Conservation (phyloP, 2,113 vertebrate species). For the Lycaon pictus region DNA sequence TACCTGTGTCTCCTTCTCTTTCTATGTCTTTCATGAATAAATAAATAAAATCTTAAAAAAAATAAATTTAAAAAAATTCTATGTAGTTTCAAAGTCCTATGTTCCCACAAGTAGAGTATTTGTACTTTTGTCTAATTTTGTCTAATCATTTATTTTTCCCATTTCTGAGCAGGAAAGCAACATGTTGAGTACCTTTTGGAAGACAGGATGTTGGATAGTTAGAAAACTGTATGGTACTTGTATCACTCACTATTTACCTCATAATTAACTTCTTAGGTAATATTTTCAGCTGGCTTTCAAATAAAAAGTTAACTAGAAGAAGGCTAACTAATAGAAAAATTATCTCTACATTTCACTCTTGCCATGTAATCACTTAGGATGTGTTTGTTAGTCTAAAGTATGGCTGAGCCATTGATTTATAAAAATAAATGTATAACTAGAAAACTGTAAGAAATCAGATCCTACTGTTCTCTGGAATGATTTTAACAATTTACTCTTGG, state of each 20-base stretch:
- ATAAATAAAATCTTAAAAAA: too few species aligned
- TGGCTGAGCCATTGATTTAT: not conserved
- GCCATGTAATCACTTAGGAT: not conserved
- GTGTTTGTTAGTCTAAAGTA: conserved; percentile 23
- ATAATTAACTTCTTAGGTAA: not conserved
- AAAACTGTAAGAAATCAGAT: conserved; percentile 34
- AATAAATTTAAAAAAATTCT: not conserved
- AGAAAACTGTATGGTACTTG: not conserved
- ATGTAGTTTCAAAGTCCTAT: not conserved
- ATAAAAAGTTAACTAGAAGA: conserved; percentile 7
- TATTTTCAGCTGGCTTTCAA: conserved; percentile 32
- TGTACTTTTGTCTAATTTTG: not conserved
- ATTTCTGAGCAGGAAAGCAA: not conserved
- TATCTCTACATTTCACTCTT: not conserved
- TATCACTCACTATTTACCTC: not conserved
- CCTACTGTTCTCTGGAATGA: not conserved
- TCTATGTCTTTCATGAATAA: too few species aligned
- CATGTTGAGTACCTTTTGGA: not conserved
- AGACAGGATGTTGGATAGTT: not conserved
- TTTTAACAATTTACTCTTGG: conserved; percentile 27
- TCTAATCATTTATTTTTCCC: not conserved
- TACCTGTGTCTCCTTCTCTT: too few species aligned
- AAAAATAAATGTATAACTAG: conserved; percentile 42
- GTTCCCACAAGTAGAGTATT: not conserved
- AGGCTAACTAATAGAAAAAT: conserved; percentile 13